Conservation (phyloP, 1,140 invertebrate species). For the Meloidogyne chitwoodi region DNA sequence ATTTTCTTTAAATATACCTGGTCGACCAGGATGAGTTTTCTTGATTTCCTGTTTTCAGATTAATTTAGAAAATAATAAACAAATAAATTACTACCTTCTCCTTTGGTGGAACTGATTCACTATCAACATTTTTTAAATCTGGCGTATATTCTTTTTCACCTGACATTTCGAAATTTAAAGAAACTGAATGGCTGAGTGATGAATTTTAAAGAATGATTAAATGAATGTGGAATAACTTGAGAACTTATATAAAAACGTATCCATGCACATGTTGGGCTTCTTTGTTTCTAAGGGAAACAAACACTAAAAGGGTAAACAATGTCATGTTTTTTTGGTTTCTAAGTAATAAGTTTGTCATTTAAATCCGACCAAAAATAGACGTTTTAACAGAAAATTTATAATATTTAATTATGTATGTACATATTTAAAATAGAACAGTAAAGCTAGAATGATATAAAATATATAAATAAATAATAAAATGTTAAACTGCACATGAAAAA, state of each 20-base stretch:
- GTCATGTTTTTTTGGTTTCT: not conserved
- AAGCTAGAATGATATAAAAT: too few species aligned
- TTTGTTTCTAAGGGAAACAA: not conserved
- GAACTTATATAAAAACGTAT: too few species aligned
- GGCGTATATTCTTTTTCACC: conserved; percentile 21
- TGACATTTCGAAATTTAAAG: conserved; percentile 9
- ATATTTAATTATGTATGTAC: too few species aligned
- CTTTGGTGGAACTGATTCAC: conserved; percentile 16
- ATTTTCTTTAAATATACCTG: not conserved
- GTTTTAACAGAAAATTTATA: too few species aligned
- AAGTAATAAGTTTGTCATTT: too few species aligned
- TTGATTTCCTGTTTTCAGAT: conserved; percentile 13
- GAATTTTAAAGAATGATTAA: too few species aligned
- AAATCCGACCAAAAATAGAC: too few species aligned
- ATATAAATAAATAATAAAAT: too few species aligned
- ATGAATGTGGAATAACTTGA: too few species aligned
- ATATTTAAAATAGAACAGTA: too few species aligned
- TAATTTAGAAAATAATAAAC: not conserved
- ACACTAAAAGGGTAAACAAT: not conserved
- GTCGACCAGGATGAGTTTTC: conserved; percentile 18
- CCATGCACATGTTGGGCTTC: not conserved
- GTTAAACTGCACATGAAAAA: too few species aligned
- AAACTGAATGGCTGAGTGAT: too few species aligned
- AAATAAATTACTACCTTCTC: not conserved
- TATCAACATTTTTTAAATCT: conserved; percentile 19